phyloP scores from a whole-genome alignment of 1,140 invertebrate genomes.

The Bradysia coprophila region DNA sequence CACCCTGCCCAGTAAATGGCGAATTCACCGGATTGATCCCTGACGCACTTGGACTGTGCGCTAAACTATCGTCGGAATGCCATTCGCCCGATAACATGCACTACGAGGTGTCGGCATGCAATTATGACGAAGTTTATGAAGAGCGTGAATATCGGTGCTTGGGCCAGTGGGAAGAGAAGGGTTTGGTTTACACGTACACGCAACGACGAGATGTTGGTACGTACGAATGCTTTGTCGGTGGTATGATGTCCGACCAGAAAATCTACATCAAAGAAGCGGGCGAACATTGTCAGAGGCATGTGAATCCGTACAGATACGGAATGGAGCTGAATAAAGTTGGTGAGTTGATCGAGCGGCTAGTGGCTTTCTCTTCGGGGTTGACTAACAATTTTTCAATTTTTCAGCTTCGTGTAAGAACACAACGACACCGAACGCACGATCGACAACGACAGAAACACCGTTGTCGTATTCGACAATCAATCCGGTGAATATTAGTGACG shows the following conservation, averaged over 20 bases:
- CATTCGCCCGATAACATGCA: slow-evolving; percentile 50
- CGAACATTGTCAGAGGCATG: slow-evolving; percentile 41
- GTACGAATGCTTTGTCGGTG: slow-evolving; percentile 53
- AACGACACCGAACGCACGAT: no score
- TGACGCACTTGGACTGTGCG: slow-evolving; percentile 42
- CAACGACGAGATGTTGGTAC: slow-evolving; percentile 39
- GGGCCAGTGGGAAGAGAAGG: slow-evolving; percentile 48
- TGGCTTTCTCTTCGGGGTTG: no score
- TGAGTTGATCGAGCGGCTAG: slow-evolving; percentile 7
- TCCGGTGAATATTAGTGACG: no score
- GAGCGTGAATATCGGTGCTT: slow-evolving; percentile 50
- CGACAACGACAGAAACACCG: no score
- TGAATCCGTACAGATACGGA: slow-evolving; percentile 37
- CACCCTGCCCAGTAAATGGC: slow-evolving; percentile 47
- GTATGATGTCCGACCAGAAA: slow-evolving; percentile 34
- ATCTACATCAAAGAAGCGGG: slow-evolving; percentile 52
- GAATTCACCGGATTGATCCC: slow-evolving; percentile 47
- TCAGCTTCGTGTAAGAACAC: no score
- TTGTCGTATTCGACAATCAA: no score
- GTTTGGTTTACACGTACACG: slow-evolving; percentile 48
- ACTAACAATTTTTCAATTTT: no score
- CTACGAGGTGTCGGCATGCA: slow-evolving; percentile 45
- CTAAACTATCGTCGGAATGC: slow-evolving; percentile 52
- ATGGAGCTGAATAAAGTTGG: slow-evolving; percentile 44
- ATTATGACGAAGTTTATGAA: slow-evolving; percentile 40